A percentile compares a stretch with the other conserved stretches of the same genome.
phyloP scores from a whole-genome alignment of 2,113 vertebrate genomes.

The Propithecus coquereli region DNA sequence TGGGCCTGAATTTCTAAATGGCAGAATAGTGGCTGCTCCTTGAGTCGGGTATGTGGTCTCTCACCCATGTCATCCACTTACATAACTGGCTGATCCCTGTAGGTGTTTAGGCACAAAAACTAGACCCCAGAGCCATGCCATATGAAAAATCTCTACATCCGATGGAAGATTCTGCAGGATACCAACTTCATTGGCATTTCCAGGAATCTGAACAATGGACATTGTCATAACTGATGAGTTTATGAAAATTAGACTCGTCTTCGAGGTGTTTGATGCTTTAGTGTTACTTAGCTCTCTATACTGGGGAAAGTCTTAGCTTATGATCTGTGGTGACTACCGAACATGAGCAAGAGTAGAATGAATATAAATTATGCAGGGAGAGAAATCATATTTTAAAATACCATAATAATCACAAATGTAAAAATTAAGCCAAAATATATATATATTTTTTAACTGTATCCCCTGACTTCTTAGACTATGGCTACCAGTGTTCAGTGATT shows the following conservation, averaged over 20 bases:
- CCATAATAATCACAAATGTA: background rate
- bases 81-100: background rate
- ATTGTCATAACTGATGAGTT: background rate
- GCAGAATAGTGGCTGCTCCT: background rate
- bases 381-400: background rate
- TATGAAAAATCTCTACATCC: background rate
- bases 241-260: background rate
- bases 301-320: background rate
- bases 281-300: background rate
- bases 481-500: background rate
- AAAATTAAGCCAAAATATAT: background rate
- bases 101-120: background rate
- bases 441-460: background rate
- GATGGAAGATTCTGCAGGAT: background rate
- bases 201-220: background rate
- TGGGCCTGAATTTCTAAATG: background rate
- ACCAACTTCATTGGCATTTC: background rate
- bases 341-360: background rate
- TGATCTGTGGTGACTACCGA: background rate
- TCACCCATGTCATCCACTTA: background rate
- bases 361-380: background rate
- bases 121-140: background rate
- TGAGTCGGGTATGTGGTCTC: background rate
- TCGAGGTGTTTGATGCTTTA: background rate
- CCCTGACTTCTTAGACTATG: background rate